Base-by-base conservation (phyloP, 2,113 vertebrate genomes). In the Muntiacus reevesi region DNA sequence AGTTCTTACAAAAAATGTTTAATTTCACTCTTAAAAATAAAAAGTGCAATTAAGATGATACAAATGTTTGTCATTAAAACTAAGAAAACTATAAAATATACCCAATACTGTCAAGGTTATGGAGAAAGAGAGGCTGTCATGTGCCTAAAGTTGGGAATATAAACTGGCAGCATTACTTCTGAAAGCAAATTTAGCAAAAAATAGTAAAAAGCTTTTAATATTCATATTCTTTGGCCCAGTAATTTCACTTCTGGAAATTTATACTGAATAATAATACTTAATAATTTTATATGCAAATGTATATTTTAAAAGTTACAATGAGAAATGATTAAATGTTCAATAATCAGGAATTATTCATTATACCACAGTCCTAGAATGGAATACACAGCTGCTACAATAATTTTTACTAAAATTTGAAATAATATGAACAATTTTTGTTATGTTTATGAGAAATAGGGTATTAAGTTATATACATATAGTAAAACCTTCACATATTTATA, bases 1-100 rank as follows among this genome's bases (percentile, higher is more conserved):
- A 74, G n/a, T 74, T 40, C 67, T 85, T 83, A 95, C 21, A 57
- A 88, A 98, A 96, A 97, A 87, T 57, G 14, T 95, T 94, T 52
- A 89, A 92, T 27, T 95, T 95, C 25, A 85, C 21, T 78, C 60
- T 93, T 93, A 93, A 95, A 95, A 89, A 91, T 86, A 74, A 81
- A 91, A 94, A 96, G 78, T 54, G 17, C 96, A 93, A 89, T 64
- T 90, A 87, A 85, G 47, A 62, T 40, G 54, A 89, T 60, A 93
- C 0, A 94, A 62, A 60, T 52, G 91, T 92, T 97, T 97, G 52
- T 45, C 67, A 82, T 78, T 93, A 93, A 94, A 74, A n/a, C 57
- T 57, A 86, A 45, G 16, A 87, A 94, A 90, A 81, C 62, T 60
- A 85, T 2, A 88, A 93, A 86, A 83, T 79, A 54, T 62, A 33